Conservation (phyloP, 2,888 invertebrate species). For the Dryobotodes eremita region DNA sequence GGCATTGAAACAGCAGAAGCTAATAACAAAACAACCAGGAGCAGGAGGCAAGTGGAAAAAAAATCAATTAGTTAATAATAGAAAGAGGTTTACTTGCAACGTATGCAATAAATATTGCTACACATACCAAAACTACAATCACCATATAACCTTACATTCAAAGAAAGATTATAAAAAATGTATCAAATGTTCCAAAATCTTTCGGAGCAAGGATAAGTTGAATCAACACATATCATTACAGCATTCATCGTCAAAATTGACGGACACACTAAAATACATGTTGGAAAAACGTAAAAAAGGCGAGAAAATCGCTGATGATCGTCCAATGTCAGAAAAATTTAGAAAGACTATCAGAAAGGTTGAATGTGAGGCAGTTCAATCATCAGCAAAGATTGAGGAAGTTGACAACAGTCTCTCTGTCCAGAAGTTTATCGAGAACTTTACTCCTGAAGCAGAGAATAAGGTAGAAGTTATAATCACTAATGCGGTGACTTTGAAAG, state of each 20-base stretch:
- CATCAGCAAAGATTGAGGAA: constrained; percentile 71
- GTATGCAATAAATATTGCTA: constrained; percentile 84
- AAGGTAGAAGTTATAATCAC: constrained; percentile 51
- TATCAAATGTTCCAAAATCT: constrained; percentile 79
- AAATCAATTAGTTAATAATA: constrained; percentile 44
- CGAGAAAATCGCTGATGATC: constrained; percentile 46
- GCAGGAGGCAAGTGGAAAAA: constrained; percentile 34
- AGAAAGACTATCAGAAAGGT: constrained; percentile 78
- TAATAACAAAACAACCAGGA: not conserved
- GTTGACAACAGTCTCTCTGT: constrained; percentile 76
- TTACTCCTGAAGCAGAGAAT: constrained; percentile 77
- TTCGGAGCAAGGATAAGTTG: constrained; percentile 74
- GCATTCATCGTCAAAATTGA: constrained; percentile 80
- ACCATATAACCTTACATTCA: constrained; percentile 81
- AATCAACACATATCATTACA: constrained; percentile 74
- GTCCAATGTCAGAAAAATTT: constrained; percentile 69
- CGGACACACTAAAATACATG: constrained; percentile 82
- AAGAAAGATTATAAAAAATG: constrained; percentile 77
- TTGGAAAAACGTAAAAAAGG: constrained; percentile 77
- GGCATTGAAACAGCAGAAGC: constrained; percentile 41
- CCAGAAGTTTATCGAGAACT: constrained; percentile 84
- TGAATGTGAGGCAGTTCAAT: constrained; percentile 12
- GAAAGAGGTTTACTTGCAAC: constrained; percentile 76
- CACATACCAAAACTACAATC: constrained; percentile 84
- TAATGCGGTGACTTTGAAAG: constrained; percentile 68